Base-by-base conservation (phyloP, 2,797 vertebrate species). In the Acipenser ruthenus region DNA sequence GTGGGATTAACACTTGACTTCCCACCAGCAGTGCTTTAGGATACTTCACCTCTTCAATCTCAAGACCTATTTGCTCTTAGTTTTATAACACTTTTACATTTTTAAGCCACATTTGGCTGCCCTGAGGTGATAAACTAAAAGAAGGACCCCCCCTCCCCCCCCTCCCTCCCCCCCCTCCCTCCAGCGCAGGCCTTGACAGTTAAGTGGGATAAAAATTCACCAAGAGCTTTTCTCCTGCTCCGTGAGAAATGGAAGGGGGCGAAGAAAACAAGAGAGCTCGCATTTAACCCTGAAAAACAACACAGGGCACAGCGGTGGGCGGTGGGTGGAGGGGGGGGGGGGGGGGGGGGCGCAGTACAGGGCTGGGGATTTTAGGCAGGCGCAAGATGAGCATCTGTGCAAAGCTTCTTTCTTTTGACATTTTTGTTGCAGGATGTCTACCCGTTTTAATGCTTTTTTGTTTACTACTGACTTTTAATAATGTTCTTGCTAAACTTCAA, bases 131-230 rank as follows among this genome's bases (percentile, higher is more conserved):
- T 74, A 67, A 64, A 73, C 75, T n/a, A 10, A 67, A 71, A 73
- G 69, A 76, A 78, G 78, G 51, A 64, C 65, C 60, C 48, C 73
- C 67, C 71, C 71, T 69, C 71, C 72, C 76, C 62, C 61, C 49
- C 37, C 2, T 11, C n/a, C n/a, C n/a, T n/a, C n/a, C n/a, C n/a
- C n/a, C n/a, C n/a, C n/a, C n/a, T n/a, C n/a, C n/a, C n/a, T n/a
- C 55, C 55, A 15, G 9, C 15, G 18, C 8, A 13, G 18, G 63
- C 13, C 52, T 79, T 76, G 77, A 76, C 72, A 81, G 78, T 78
- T 71, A 70, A 77, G 70, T 75, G 61, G 66, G 72, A 82, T 88
- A 80, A 87, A 88, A 82, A 89, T 89, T 88, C 82, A 87, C 70
- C 62, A 75, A 75, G 73, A 68, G 69, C 72, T 75, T 65, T 71